Conservation (phyloP, 2,888 invertebrate genomes). For the Melikaiella ostensackeni region DNA sequence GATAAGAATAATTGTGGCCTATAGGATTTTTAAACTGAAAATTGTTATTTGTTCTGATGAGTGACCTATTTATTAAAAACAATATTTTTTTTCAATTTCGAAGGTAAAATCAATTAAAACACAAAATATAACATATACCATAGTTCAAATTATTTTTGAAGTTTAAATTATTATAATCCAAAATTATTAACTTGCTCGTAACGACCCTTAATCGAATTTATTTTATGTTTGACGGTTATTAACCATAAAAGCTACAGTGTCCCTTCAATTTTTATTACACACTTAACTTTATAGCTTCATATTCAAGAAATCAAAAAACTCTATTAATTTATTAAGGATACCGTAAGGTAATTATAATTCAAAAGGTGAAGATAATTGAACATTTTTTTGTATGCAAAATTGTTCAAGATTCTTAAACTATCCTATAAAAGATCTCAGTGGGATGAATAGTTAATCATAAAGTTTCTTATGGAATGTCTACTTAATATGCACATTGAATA, state of each 20-base stretch:
- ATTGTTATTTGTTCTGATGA: no score
- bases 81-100: no score
- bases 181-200: no score
- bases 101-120: no score
- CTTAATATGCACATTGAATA: not conserved
- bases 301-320: not conserved
- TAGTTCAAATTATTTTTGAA: not conserved
- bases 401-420: not conserved
- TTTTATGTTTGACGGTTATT: no score
- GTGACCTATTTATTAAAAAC: no score
- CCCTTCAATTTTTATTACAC: not conserved
- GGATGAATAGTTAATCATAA: not conserved
- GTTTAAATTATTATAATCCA: not conserved
- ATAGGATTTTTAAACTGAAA: no score
- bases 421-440: not conserved
- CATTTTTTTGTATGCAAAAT: not conserved
- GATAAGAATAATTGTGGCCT: no score
- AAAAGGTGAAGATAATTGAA: not conserved
- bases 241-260: no score
- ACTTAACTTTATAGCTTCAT: not conserved
- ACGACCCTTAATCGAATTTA: no score
- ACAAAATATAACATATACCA: not conserved
- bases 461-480: not conserved
- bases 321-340: not conserved
- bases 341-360: not conserved